A percentile compares a stretch with the other conserved stretches of the same genome.
These are phyloP conservation scores for Lucifuga dentata DNA, from an alignment of 2,113 vertebrate species.

Conservation along the genomic window DNA sequence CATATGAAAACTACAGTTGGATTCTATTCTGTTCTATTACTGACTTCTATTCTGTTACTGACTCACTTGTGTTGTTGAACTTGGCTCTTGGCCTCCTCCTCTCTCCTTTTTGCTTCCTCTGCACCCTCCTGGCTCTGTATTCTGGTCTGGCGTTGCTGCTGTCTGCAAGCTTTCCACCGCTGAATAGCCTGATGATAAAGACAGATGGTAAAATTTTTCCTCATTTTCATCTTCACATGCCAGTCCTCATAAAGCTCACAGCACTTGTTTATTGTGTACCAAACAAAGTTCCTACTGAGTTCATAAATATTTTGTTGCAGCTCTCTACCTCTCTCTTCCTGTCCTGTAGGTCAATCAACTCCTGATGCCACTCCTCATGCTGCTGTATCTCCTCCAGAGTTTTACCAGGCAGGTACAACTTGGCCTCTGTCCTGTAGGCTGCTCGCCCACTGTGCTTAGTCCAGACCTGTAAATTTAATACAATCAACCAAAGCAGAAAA, in stretches of 20 bases:
- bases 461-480: slow-evolving; percentile 76
- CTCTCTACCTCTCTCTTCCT: slow-evolving; percentile 89
- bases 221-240: no score
- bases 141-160: slow-evolving; percentile 76
- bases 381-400: slow-evolving; percentile 85
- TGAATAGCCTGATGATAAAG: slow-evolving; percentile 85
- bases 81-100: slow-evolving; percentile 61
- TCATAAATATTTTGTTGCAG: not conserved
- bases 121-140: slow-evolving; percentile 81
- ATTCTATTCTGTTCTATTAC: not conserved
- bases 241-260: no score
- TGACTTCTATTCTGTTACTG: slow-evolving; percentile 6
- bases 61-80: slow-evolving; percentile 75
- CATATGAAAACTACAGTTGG: no score
- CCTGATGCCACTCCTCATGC: slow-evolving; percentile 90
- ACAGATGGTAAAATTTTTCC: not conserved
- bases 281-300: not conserved
- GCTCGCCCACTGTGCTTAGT: slow-evolving; percentile 85
- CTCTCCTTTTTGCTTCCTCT: slow-evolving; percentile 60
- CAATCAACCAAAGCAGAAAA: not conserved
- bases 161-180: slow-evolving; percentile 87
- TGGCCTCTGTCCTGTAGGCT: slow-evolving; percentile 84
- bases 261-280: not conserved
- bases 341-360: slow-evolving; percentile 87
- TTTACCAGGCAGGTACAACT: slow-evolving; percentile 85